Conservation (phyloP, 92 coral and sea anemone genomes). For the Phymanthus crucifer region DNA sequence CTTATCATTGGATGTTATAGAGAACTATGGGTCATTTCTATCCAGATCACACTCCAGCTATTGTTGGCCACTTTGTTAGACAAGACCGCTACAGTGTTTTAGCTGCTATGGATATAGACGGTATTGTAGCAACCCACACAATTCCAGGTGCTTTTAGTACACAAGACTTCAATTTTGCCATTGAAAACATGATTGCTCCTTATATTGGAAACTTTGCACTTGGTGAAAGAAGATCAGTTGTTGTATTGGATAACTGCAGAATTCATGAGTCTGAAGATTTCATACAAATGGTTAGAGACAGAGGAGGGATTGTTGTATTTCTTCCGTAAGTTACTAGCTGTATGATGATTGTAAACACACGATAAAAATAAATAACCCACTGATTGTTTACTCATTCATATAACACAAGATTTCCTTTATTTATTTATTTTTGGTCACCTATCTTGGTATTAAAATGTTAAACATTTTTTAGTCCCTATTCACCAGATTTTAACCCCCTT, state of each 20-base stretch:
- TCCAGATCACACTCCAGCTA: constrained; percentile 20
- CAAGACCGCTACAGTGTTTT: constrained; percentile 23
- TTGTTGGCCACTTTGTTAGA: constrained; percentile 34
- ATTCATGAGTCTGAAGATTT: constrained; percentile 38
- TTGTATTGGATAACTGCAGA: constrained; percentile 42
- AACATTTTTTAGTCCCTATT: constrained; percentile 36
- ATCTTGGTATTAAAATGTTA: not conserved
- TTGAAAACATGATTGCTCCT: constrained; percentile 33
- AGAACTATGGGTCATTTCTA: constrained; percentile 42
- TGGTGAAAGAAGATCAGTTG: constrained; percentile 41
- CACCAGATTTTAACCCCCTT: constrained; percentile 52
- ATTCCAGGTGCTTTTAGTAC: constrained; percentile 29
- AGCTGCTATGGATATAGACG: constrained; percentile 42
- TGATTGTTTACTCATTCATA: too few species aligned
- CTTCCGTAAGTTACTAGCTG: constrained; percentile 49
- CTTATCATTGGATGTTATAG: too few species aligned
- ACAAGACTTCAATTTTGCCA: constrained; percentile 32
- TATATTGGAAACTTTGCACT: constrained; percentile 37
- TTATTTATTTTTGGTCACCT: not conserved
- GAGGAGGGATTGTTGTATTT: constrained; percentile 45
- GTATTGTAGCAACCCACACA: constrained; percentile 41
- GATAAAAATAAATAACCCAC: too few species aligned
- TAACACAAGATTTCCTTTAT: too few species aligned
- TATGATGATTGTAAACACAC: too few species aligned
- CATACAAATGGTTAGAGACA: constrained; percentile 27